Evolutionary conservation across 2,113 vertebrate genomes (phyloP), one percentile per base, ranked within the genome.

Genomic region (Uropsilus gracilis): DNA sequence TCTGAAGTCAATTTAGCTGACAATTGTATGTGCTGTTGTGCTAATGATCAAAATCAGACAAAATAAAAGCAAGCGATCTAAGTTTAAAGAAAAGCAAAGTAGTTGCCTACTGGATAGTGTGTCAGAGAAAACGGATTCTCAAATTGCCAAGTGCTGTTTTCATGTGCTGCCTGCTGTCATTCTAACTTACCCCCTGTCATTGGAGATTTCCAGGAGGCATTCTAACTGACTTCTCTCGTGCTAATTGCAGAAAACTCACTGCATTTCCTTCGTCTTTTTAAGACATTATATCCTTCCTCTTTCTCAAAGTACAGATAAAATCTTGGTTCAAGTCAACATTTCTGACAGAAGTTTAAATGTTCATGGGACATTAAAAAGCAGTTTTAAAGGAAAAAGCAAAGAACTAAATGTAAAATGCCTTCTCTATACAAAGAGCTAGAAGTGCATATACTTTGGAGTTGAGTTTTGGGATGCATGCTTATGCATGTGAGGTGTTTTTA

Each of bases 41-140:
- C n/a, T 96, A 94, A 90, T 94, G 83, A 94, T 50, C 59, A 69
- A 96, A 95, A 95, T 97, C 88, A 96, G 84, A 78, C 76, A 71
- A 92, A 95, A 89, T 86, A 83, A 95, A 96, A 95, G 46, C 55
- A 71, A 76, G 32, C 30, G 48, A 64, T 46, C 22, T 42, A 32
- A 50, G 55, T 78, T 95, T 86, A 76, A 90, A 86, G 64, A 90
- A 89, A 91, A 59, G 55, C 63, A 89, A 71, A 90, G 71, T 59
- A n/a, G 48, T 80, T 77, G 61, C 37, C 63, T 92, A 44, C 44
- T 12, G 9, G 59, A 90, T 72, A 63, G 83, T 46, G 50, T 50
- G 13, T 91, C 93, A 87, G 46, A 55, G 7, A 61, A 32, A 89
- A 75, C 73, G 28, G 53, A 73, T 80, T 95, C 59, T 66, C 72